These are phyloP conservation scores for Thelaira solivaga DNA, from an alignment of 2,888 invertebrate species.

Conservation along the genomic window DNA sequence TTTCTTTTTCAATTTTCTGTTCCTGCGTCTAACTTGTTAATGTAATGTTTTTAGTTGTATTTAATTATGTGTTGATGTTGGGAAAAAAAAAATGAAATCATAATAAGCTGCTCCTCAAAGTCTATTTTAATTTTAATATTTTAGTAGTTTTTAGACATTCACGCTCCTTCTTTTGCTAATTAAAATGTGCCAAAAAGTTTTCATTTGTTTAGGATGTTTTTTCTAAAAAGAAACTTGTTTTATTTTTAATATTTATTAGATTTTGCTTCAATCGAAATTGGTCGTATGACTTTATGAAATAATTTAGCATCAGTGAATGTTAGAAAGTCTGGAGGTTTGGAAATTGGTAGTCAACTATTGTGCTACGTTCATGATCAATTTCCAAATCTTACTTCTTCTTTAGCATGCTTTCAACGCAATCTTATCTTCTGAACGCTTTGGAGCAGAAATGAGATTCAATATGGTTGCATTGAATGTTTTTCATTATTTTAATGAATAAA, in stretches of 20 bases:
- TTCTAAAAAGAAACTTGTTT: background rate
- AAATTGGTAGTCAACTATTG: too few relatives aligned
- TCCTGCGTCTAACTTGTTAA: constrained; percentile 6
- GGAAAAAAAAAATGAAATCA: constrained; percentile 16
- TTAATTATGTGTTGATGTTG: constrained; percentile 46
- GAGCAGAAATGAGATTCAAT: too few relatives aligned
- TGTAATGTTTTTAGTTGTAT: constrained; percentile 41
- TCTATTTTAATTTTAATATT: constrained; percentile 56
- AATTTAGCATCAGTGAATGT: too few relatives aligned
- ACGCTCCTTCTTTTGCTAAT: constrained; percentile 28
- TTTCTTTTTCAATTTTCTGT: background rate
- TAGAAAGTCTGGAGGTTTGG: too few relatives aligned
- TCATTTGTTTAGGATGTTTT: constrained; percentile 52
- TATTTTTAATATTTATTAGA: background rate
- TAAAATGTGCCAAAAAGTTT: constrained; percentile 48
- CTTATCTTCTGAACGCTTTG: too few relatives aligned
- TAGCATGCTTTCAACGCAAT: too few relatives aligned
- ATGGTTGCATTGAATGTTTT: too few relatives aligned
- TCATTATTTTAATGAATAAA: too few relatives aligned
- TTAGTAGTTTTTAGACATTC: constrained; percentile 41
- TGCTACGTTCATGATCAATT: too few relatives aligned
- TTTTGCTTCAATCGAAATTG: background rate
- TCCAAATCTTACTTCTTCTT: too few relatives aligned
- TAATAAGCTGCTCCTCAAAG: constrained; percentile 34
- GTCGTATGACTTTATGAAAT: too few relatives aligned